Percentiles rank a stretch among this genome's conserved stretches.
Evolutionary conservation across 2,113 vertebrate genomes (phyloP).

Genomic region (Sturnira hondurensis): DNA sequence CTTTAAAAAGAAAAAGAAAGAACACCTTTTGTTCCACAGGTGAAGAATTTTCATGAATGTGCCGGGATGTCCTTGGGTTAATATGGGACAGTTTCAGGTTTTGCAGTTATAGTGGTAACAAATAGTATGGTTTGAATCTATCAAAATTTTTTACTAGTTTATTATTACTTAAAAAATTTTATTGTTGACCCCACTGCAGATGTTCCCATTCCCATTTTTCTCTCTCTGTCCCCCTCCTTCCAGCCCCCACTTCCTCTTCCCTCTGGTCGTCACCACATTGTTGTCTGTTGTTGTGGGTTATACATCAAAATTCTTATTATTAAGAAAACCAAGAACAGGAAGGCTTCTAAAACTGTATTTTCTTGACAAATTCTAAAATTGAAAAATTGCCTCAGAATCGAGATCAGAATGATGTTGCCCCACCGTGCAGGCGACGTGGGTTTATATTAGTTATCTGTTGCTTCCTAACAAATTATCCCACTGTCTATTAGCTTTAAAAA

Average conservation of each 20-base stretch:
- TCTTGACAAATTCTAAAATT: slow-evolving; percentile 5
- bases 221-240: too few relatives aligned
- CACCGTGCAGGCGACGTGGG: neutral
- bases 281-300: too few relatives aligned
- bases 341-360: neutral
- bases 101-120: neutral
- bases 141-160: neutral
- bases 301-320: too few relatives aligned
- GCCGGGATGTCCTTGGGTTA: neutral
- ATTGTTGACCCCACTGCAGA: too few relatives aligned
- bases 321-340: neutral
- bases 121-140: neutral
- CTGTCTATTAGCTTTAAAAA: neutral
- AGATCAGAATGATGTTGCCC: neutral
- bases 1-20: neutral
- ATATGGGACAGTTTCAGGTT: neutral
- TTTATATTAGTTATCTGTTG: neutral
- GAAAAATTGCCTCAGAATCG: neutral
- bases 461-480: neutral
- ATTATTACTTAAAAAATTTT: too few relatives aligned
- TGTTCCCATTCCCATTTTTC: too few relatives aligned
- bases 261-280: too few relatives aligned
- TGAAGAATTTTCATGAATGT: neutral
- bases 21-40: neutral
- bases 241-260: too few relatives aligned